Percentiles rank a stretch among this genome's conserved stretches.
These are phyloP conservation scores for Idaea dimidiata DNA, from an alignment of 2,888 invertebrate species.

Conservation along the genomic window DNA sequence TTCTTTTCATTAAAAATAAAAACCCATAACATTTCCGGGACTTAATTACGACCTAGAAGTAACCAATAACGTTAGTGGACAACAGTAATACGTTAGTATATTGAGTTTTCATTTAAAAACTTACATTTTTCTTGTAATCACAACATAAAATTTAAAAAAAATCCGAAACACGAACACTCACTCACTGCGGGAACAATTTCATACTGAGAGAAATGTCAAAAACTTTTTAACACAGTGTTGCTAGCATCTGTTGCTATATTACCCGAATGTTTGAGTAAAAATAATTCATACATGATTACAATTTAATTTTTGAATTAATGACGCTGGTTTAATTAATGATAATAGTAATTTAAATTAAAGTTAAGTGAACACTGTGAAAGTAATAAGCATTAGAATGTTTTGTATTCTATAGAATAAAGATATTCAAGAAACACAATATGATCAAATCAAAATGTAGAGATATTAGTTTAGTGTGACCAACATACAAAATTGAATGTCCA, in stretches of 20 bases:
- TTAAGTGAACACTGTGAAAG: not conserved
- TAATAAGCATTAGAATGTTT: not conserved
- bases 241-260: slow-evolving; percentile 27
- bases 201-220: slow-evolving; percentile 70
- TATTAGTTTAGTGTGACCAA: slow-evolving; percentile 41
- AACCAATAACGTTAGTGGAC: slow-evolving; percentile 21
- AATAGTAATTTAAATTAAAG: too few species aligned
- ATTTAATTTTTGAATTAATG: not conserved
- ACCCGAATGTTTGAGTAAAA: not conserved
- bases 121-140: slow-evolving; percentile 62
- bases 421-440: not conserved
- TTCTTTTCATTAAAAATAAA: slow-evolving; percentile 50
- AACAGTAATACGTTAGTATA: slow-evolving; percentile 28
- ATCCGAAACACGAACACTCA: slow-evolving; percentile 66
- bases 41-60: slow-evolving; percentile 18
- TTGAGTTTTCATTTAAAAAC: slow-evolving; percentile 61
- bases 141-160: slow-evolving; percentile 68
- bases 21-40: slow-evolving; percentile 63
- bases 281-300: not conserved
- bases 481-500: slow-evolving; percentile 36
- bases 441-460: not conserved
- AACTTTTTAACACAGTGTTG: slow-evolving; percentile 55
- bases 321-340: too few species aligned
- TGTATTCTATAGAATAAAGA: not conserved
- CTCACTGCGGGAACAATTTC: slow-evolving; percentile 67